phyloP scores from a whole-genome alignment of 2,113 vertebrate genomes.

The Oceanites oceanicus region DNA sequence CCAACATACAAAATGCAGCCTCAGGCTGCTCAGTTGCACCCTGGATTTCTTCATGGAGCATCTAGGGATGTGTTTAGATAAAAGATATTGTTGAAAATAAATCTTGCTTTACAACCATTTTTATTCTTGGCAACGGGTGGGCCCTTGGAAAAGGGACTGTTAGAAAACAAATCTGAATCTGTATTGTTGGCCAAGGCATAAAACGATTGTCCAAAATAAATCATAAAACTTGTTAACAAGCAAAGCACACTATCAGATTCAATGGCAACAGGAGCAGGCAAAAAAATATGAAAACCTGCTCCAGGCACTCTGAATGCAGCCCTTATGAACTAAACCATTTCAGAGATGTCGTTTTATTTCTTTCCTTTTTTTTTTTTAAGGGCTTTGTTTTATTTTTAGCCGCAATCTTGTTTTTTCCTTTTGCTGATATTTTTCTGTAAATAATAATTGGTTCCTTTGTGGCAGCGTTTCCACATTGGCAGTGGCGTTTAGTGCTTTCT shows the following conservation, averaged over 20 bases:
- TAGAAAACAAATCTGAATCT: slow-evolving; percentile 8
- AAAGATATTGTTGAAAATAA: slow-evolving; percentile 12
- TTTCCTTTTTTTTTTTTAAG: background rate
- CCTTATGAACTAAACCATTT: background rate
- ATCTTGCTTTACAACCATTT: background rate
- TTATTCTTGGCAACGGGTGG: background rate
- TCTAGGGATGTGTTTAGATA: background rate
- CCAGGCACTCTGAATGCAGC: background rate
- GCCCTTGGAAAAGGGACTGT: background rate
- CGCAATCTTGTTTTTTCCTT: background rate
- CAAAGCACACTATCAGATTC: background rate
- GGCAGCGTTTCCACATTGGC: slow-evolving; percentile 37
- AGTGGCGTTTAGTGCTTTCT: slow-evolving; percentile 28
- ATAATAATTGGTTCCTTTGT: slow-evolving; percentile 61
- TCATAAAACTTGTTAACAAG: slow-evolving; percentile 33
- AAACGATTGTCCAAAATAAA: background rate
- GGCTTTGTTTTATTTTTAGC: background rate
- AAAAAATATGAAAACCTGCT: background rate
- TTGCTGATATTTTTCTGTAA: slow-evolving; percentile 42
- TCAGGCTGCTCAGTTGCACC: background rate
- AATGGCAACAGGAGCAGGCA: background rate
- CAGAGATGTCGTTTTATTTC: background rate
- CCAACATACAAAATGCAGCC: background rate
- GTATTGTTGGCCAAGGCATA: background rate
- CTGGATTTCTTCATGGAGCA: background rate